A percentile compares a stretch with the other conserved stretches of the same genome.
Conservation (phyloP, 2,888 invertebrate species). For the Meghimatium bilineatum region DNA sequence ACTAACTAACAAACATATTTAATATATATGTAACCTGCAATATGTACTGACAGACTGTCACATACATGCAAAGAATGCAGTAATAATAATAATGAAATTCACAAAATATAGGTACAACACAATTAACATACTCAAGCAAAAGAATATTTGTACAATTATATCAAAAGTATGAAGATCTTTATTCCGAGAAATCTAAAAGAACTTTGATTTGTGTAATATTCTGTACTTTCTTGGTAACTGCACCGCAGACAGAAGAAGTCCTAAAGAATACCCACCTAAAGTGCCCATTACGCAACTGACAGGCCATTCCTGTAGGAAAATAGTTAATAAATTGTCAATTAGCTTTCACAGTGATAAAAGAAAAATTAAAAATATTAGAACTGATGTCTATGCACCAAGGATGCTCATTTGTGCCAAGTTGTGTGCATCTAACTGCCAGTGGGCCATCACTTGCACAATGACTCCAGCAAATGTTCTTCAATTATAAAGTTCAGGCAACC, state of each 20-base stretch:
- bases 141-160: background rate
- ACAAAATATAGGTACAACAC: background rate
- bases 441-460: too few species aligned
- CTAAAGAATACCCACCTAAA: conserved; percentile 68
- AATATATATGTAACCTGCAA: too few species aligned
- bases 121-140: background rate
- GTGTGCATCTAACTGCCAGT: too few species aligned
- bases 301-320: conserved; percentile 80
- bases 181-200: conserved; percentile 51
- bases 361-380: background rate
- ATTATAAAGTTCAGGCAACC: too few species aligned
- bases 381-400: too few species aligned
- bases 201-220: conserved; percentile 59
- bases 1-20: too few species aligned
- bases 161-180: background rate
- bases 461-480: too few species aligned
- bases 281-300: conserved; percentile 72
- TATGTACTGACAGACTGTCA: too few species aligned
- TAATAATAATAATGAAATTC: background rate
- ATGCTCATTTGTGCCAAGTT: too few species aligned
- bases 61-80: too few species aligned
- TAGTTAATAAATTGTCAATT: background rate
- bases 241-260: conserved; percentile 58
- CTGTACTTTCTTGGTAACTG: conserved; percentile 58
- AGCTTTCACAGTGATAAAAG: background rate